Percentiles rank a stretch among this genome's conserved stretches.
Conservation (phyloP, 2,113 vertebrate species). For the Eudyptes chrysolophus region DNA sequence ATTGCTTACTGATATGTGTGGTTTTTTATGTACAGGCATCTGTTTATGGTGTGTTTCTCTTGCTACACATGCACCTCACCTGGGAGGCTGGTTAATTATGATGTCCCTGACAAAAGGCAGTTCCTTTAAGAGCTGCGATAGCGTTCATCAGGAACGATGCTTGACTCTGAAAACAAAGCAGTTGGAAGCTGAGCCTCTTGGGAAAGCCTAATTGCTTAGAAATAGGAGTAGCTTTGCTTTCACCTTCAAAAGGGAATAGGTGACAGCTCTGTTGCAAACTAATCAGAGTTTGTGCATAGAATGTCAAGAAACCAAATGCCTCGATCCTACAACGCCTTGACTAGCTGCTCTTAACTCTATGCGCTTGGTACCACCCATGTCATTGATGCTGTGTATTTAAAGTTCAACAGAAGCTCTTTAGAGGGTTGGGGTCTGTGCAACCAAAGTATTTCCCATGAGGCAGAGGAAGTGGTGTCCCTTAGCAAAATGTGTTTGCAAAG, state of each 20-base stretch:
- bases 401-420: not conserved
- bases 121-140: not conserved
- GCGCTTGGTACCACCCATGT: fast-evolving
- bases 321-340: not conserved
- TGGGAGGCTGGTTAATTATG: not conserved
- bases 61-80: not conserved
- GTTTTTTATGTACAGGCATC: not conserved
- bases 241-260: not conserved
- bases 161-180: not conserved
- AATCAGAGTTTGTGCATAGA: not conserved
- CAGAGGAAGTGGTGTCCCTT: not conserved
- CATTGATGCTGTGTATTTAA: too few relatives aligned
- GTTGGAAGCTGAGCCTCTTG: not conserved
- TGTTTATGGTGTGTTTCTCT: not conserved
- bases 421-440: not conserved
- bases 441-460: fast-evolving
- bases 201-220: not conserved
- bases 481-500: not conserved
- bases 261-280: not conserved
- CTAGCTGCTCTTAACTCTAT: not conserved
- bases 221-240: not conserved
- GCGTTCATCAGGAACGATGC: not conserved
- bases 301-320: not conserved
- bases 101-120: not conserved
- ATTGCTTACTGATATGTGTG: not conserved